These are phyloP conservation scores for Mactra quadrangularis DNA, from an alignment of 1,140 invertebrate genomes.

Conservation along the genomic window DNA sequence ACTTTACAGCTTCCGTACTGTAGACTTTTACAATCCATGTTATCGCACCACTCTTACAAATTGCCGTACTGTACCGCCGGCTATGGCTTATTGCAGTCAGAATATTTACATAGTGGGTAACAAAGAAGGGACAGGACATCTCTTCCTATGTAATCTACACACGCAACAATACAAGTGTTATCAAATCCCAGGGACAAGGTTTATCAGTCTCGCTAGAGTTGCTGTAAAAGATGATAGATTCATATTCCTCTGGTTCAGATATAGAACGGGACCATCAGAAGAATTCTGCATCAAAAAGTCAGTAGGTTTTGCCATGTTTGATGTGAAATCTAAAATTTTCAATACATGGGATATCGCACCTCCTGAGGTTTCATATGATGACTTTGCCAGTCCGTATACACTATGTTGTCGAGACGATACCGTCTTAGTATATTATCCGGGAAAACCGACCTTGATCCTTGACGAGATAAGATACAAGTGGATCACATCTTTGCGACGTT, in stretches of 20 bases:
- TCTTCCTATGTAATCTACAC: constrained; percentile 79
- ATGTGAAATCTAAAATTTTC: constrained; percentile 78
- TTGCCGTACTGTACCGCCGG: constrained; percentile 78
- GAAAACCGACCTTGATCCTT: constrained; percentile 77
- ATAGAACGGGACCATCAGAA: constrained; percentile 81
- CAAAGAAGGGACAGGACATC: constrained; percentile 79
- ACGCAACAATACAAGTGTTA: constrained; percentile 80
- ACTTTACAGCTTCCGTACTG: constrained; percentile 79
- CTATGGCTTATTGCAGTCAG: constrained; percentile 77
- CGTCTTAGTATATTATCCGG: constrained; percentile 78
- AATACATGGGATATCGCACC: constrained; percentile 76
- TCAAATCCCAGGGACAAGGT: constrained; percentile 79
- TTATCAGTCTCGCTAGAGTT: constrained; percentile 79
- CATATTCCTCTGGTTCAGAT: constrained; percentile 80
- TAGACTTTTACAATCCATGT: constrained; percentile 78
- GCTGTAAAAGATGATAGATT: constrained; percentile 76
- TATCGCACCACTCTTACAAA: constrained; percentile 81
- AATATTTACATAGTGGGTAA: constrained; percentile 80
- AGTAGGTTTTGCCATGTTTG: constrained; percentile 82
- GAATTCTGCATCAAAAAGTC: constrained; percentile 82
- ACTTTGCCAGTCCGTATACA: constrained; percentile 77
- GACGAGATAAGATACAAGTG: constrained; percentile 80
- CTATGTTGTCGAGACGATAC: constrained; percentile 79
- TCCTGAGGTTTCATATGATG: constrained; percentile 80
- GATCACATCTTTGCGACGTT: constrained; percentile 75